Percentiles rank a stretch among this genome's conserved stretches.
Conservation (phyloP, 2,113 vertebrate species). For the Corythaeola cristata region DNA sequence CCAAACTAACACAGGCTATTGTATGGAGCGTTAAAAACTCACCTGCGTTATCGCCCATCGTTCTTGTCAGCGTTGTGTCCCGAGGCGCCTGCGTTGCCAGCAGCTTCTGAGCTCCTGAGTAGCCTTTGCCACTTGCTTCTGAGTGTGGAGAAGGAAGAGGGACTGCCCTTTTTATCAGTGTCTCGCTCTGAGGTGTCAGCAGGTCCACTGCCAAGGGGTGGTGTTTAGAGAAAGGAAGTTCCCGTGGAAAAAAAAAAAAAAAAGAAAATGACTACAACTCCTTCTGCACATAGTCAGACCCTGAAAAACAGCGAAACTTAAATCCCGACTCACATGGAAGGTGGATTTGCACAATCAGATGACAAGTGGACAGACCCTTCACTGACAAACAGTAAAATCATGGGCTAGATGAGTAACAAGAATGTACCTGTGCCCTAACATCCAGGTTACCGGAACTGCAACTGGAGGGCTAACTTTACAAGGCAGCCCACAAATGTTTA, state of each 20-base stretch:
- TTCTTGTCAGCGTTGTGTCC: not conserved
- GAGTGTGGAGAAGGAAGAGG: not conserved
- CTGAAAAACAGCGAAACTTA: slow-evolving; percentile 44
- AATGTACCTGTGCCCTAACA: not conserved
- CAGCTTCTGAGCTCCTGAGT: slow-evolving; percentile 5
- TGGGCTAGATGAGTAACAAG: slow-evolving; percentile 7
- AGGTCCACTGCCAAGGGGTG: slow-evolving; percentile 55
- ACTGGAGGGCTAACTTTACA: not conserved
- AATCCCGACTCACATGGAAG: not conserved
- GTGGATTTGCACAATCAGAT: slow-evolving; percentile 40
- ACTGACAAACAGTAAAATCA: slow-evolving; percentile 35
- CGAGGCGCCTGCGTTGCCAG: not conserved
- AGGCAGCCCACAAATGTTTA: not conserved
- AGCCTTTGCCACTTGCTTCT: not conserved
- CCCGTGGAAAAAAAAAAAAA: not conserved
- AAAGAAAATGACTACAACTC: slow-evolving; percentile 8
- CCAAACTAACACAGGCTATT: not conserved
- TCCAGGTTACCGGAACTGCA: not conserved
- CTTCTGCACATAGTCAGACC: slow-evolving; percentile 45
- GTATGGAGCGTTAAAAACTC: not conserved
- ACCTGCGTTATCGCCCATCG: slow-evolving; percentile 16
- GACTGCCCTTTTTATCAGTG: slow-evolving; percentile 60
- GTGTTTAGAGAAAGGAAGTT: slow-evolving; percentile 63
- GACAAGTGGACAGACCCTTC: slow-evolving; percentile 39
- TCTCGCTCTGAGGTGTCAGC: slow-evolving; percentile 42